Percentiles rank a stretch among this genome's conserved stretches.
Evolutionary conservation across 2,888 invertebrate genomes (phyloP).

Genomic region (Troides aeacus): DNA sequence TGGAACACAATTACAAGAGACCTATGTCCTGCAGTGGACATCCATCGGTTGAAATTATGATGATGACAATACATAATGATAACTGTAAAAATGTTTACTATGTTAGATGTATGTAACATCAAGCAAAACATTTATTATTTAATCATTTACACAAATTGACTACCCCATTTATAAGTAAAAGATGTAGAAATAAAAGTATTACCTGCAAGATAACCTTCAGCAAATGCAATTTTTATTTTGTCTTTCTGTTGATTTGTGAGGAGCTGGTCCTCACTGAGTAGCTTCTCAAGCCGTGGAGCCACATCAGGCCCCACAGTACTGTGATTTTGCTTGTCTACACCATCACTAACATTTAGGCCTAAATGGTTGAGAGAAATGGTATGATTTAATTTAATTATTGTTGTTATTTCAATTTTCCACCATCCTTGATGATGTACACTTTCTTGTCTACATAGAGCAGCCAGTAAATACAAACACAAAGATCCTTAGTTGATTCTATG

Average conservation of each 20-base stretch:
- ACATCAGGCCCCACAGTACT: conserved; percentile 48
- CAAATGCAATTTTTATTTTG: conserved; percentile 92
- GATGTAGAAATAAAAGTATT: conserved; percentile 33
- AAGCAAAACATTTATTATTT: no score
- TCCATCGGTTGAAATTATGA: no score
- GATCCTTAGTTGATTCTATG: no score
- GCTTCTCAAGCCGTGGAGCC: conserved; percentile 66
- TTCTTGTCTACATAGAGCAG: no score
- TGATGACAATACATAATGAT: no score
- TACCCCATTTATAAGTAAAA: neutral
- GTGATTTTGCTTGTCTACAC: conserved; percentile 60
- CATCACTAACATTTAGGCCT: conserved; percentile 66
- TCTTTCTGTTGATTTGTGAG: conserved; percentile 82
- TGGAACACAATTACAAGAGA: no score
- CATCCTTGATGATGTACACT: no score
- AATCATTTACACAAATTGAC: no score
- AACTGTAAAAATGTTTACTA: no score
- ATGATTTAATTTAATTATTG: neutral
- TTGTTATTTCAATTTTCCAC: neutral
- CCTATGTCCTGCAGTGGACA: no score
- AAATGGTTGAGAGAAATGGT: conserved; percentile 17
- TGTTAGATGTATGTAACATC: no score
- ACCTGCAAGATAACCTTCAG: conserved; percentile 93
- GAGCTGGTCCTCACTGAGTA: conserved; percentile 72
- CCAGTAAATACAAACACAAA: no score